Evolutionary conservation across 2,888 invertebrate species (phyloP), one percentile per base, ranked within the genome.

Genomic region (Phyllotreta striolata): DNA sequence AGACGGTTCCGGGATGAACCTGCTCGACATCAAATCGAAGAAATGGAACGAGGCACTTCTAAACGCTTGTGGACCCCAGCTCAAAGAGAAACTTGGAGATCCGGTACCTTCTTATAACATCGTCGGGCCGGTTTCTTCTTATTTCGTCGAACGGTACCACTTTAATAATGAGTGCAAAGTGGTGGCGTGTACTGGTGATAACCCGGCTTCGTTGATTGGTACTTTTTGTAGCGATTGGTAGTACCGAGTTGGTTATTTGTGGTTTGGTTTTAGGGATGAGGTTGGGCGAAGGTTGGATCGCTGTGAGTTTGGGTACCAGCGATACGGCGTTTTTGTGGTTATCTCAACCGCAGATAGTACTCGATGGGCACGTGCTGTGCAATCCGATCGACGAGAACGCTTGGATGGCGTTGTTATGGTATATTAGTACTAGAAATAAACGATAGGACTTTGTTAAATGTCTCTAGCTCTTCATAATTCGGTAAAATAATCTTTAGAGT

Each of bases 1-100:
- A 0, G 98, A 98, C 80, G 98, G 91, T 0, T 96, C 96, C 0
- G 98, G 98, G 10, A 98, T 96, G 96, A 98, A 98, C 83, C 84
- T 98, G 12, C 83, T 98, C 73, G 89, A 98, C 79, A 92, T 98
- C 55, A 86, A 83, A 37, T 85, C 83, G 0, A 91, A 90, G 81
- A 82, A 84, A 35, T 98, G 97, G 97, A 87, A 91, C 57, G 83
- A 87, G 39, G 81, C 83, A 13, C 89, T 94, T 72, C 81, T 96
- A 10, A 86, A 93, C 82, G 88, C 88, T 0, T 93, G 92, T 77
- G 95, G 90, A 6, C 88, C 91, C 8, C 87, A 89, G 72, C 82
- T 97, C 55, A 84, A 83, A 44, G 83, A 84, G 49, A 95, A 92
- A 81, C 82, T 98, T 14, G 93, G 93, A 0, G 79, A 84, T 8